Evolutionary conservation across 2,888 invertebrate species (phyloP).

Genomic region (Acrobasis consociella): DNA sequence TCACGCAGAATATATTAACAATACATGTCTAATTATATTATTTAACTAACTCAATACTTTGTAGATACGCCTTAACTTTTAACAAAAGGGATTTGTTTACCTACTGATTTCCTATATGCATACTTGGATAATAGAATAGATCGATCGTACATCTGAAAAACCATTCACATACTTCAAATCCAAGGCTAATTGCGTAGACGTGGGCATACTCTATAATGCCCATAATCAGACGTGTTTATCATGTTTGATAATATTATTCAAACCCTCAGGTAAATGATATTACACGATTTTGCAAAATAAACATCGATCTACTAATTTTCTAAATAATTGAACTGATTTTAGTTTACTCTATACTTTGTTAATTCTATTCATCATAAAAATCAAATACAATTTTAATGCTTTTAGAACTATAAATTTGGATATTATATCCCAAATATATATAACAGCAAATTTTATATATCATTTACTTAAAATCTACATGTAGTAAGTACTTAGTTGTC

Average conservation of each 20-base stretch:
- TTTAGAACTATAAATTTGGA: no score
- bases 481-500: no score
- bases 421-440: no score
- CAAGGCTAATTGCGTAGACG: slow-evolving; percentile 55
- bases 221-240: slow-evolving; percentile 5
- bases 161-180: slow-evolving; percentile 37
- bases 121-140: slow-evolving; percentile 20
- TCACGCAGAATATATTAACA: no score
- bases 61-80: slow-evolving; percentile 26
- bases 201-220: slow-evolving; percentile 32
- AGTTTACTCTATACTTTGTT: no score
- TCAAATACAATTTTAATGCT: no score
- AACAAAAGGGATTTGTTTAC: slow-evolving; percentile 17
- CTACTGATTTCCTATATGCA: slow-evolving; percentile 1
- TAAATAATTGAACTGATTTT: no score
- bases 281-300: background rate
- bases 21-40: no score
- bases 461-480: no score
- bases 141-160: slow-evolving; percentile 37
- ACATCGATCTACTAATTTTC: background rate
- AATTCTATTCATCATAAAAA: no score
- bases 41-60: no score
- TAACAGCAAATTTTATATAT: no score
- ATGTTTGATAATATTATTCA: background rate
- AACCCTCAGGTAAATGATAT: background rate